Evolutionary conservation across 2,797 vertebrate genomes (phyloP).

Genomic region (Xiphorhynchus erythropygius): DNA sequence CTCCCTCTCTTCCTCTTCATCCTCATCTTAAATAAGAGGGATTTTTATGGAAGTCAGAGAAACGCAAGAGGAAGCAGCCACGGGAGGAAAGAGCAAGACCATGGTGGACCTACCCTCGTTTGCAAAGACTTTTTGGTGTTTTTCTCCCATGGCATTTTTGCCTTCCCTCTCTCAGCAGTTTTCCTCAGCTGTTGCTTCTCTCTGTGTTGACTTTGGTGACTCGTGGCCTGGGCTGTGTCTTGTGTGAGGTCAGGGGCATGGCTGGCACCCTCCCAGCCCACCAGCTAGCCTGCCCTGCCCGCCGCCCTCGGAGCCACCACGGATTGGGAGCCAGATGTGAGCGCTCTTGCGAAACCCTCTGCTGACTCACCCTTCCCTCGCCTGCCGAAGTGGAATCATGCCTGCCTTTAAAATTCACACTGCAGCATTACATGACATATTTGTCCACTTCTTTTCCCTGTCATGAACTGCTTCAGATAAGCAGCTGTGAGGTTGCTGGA

Average conservation of each 20-base stretch:
- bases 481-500: slow-evolving; percentile 14
- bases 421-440: slow-evolving; percentile 24
- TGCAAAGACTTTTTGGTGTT: neutral
- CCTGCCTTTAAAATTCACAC: slow-evolving; percentile 12
- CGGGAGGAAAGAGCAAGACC: neutral
- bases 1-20: neutral
- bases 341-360: neutral
- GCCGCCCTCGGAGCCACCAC: neutral
- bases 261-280: neutral
- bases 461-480: neutral
- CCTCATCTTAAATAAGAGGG: neutral
- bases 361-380: slow-evolving; percentile 53
- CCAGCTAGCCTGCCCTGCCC: neutral
- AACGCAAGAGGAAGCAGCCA: neutral
- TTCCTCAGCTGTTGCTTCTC: neutral
- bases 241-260: neutral
- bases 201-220: neutral
- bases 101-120: neutral
- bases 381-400: slow-evolving; percentile 33
- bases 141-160: fast-evolving
- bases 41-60: neutral
- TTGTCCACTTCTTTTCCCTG: slow-evolving; percentile 12
- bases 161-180: neutral
- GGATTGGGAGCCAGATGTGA: neutral
- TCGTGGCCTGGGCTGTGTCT: neutral